Base-by-base conservation (phyloP, 2,113 vertebrate species). In the Amblyornis subalaris region DNA sequence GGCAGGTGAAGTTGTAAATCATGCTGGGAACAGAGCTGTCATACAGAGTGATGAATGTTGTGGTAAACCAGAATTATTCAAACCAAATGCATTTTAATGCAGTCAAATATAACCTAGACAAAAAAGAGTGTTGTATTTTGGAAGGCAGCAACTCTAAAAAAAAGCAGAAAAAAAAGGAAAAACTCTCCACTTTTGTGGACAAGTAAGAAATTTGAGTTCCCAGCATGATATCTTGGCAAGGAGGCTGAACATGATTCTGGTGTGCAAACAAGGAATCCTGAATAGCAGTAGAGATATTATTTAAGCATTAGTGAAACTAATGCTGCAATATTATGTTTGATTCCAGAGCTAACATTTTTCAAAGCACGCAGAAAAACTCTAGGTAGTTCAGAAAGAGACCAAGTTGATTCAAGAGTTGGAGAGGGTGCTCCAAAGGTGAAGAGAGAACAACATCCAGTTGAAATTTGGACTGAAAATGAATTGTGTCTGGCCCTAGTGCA, bases 1-100 rank as follows among this genome's bases (percentile, higher is more conserved):
- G 47, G 57, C 78, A 93, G 88, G 93, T 94, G 82, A 85, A 94
- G 64, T 14, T 82, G 85, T 94, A 93, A 91, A 94, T 95, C 86
- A 79, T 51, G n/a, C 84, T 91, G 81, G 12, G 54, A 94, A n/a
- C 42, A 29, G 26, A 77, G 62, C 67, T 89, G 87, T 94, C 0
- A 0, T 76, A 82, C 22, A 53, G 66, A 42, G 61, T 86, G 77
- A 93, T 80, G 91, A 88, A 90, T 93, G 55, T 75, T 75, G 35
- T 89, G 54, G 54, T 88, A 83, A 95, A 7, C 15, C 42, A 29
- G 48, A 89, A 72, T 89, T 91, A 80, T 54, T 85, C 62, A 89
- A 85, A 82, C 36, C 6, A 47, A 95, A 77, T 73, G 22, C 51
- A 67, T 83, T 96, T 89, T 91, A 77, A 47, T 80, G 31, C 75